Base-by-base conservation (phyloP, 1,140 invertebrate genomes). In the Rhagoletis pomonella region DNA sequence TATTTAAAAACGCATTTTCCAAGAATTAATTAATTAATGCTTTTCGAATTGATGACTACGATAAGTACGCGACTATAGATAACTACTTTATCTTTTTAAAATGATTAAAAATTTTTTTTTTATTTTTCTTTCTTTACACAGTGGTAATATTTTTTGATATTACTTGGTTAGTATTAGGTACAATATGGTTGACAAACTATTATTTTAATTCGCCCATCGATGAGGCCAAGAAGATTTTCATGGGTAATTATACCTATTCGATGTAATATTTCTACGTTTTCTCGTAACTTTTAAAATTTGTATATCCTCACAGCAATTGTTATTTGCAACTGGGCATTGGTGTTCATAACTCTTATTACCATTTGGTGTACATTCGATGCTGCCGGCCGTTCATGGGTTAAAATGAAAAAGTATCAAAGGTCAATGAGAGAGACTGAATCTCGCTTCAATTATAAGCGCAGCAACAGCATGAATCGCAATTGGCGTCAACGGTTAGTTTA, bases 341-440 rank as follows among this genome's bases (percentile, higher is more conserved):
- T 98, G 88, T 94, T 96, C 60, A 95, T 95, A 42, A 95, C 97
- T 29, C 89, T 97, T 50, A 95, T 97, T 85, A 97, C 96, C 0
- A 95, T 97, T 1, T 98, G 97, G 97, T 98, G 97, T 92, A 96
- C 96, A 17, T 98, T 97, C 92, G 97, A 98, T 93, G 94, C 96
- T 0, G 97, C 97, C 4, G 97, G 97, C 10, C 94, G 97, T 44
- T 97, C 97, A n/a, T 98, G 97, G 97, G 97, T 98, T 0, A 98
- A 98, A 94, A 97, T 98, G 97, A 98, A 98, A 93, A 95, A 96
- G 89, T 98, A 97, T 93, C 97, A 98, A 92, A 95, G 96, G 64
- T 97, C 96, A 69, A 95, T 97, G 95, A 95, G 95, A 89, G 96
- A 97, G 89, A 95, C 95, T 39, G 96, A 97, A 91, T 95, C 95